phyloP scores from a whole-genome alignment of 2,797 vertebrate genomes.

The Glossophaga mutica region DNA sequence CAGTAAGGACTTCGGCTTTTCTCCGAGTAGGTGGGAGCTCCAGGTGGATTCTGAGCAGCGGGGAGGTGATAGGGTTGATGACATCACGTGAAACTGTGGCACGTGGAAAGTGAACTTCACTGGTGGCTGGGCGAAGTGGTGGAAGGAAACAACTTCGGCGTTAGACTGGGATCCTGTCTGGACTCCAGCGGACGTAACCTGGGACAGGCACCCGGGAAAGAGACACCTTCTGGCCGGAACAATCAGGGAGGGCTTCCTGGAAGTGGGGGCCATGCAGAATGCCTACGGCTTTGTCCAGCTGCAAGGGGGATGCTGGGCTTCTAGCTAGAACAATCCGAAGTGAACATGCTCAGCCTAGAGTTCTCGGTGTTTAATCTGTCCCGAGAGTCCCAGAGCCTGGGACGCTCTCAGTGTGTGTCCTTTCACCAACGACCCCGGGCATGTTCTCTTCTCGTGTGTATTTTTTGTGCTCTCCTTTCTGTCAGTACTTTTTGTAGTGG shows the following conservation, averaged over 20 bases:
- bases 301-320: not conserved
- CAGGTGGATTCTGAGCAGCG: not conserved
- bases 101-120: fast-evolving
- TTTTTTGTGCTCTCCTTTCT: not conserved
- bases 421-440: not conserved
- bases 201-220: not conserved
- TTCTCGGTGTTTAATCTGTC: not conserved
- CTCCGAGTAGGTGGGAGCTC: not conserved
- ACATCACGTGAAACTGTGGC: fast-evolving
- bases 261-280: not conserved
- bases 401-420: fast-evolving
- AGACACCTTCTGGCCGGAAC: not conserved
- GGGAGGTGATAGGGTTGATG: fast-evolving
- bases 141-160: not conserved
- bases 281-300: not conserved
- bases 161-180: not conserved
- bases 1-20: not conserved
- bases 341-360: fast-evolving
- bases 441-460: fast-evolving
- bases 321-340: not conserved
- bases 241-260: not conserved
- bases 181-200: not conserved
- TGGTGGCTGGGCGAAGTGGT: too few species aligned
- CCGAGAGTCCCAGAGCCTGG: not conserved
- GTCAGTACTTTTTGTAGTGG: not conserved